Conservation (phyloP, 2,113 vertebrate species). For the Panurus biarmicus region DNA sequence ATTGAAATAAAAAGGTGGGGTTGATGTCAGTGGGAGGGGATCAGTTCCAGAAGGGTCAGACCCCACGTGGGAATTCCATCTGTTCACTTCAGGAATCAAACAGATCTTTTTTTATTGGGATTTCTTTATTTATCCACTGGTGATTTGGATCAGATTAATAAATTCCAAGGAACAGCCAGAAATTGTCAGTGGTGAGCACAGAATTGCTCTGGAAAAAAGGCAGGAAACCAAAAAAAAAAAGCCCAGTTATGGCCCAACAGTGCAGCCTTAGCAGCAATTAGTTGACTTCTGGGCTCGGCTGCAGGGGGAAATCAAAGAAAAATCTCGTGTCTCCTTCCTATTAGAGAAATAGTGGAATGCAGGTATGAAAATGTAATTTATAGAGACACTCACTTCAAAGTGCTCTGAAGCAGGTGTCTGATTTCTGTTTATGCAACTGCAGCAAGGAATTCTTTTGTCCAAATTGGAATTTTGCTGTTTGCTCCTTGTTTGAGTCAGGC, state of each 20-base stretch:
- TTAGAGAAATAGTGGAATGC: neutral
- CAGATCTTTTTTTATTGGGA: neutral
- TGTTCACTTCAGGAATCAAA: neutral
- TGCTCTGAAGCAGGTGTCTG: neutral
- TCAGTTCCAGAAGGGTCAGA: neutral
- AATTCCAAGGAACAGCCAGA: neutral
- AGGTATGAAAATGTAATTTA: neutral
- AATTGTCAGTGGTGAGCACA: neutral
- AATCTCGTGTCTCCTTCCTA: neutral
- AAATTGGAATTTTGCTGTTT: neutral
- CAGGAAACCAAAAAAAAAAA: neutral
- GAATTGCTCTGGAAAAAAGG: neutral
- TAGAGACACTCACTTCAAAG: neutral
- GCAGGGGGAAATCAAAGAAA: neutral
- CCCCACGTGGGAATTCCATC: fast-evolving
- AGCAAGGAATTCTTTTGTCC: neutral
- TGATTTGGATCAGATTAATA: too few relatives aligned
- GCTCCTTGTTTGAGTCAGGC: neutral
- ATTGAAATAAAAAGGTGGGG: neutral
- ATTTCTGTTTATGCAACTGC: neutral
- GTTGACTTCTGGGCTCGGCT: neutral
- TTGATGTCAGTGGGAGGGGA: neutral
- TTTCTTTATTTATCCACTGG: neutral
- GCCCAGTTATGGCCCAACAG: too few relatives aligned
- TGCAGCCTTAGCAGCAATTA: neutral